Evolutionary conservation across 2,797 vertebrate species (phyloP), one percentile per base, ranked within the genome.

Genomic region (Chiropotes sagulatus): DNA sequence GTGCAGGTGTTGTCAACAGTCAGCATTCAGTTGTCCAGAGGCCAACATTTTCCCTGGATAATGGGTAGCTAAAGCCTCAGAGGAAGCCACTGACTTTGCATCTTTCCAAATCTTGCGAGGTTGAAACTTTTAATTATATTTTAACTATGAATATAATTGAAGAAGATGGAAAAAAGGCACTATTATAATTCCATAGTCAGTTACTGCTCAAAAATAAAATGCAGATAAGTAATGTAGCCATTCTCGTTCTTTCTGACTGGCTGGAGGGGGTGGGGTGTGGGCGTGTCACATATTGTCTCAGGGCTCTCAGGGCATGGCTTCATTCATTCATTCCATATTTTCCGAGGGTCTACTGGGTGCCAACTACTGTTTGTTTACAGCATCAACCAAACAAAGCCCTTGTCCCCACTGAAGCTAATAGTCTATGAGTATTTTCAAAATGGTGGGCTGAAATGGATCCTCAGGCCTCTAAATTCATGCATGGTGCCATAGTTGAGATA

Each of bases 181-280:
- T 97, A n/a, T 64, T 84, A 20, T 75, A 90, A 73, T 85, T 54
- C 52, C 22, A 39, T 39, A 54, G 41, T n/a, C 94, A 96, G 58
- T 46, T 80, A 64, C 30, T 94, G 54, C n/a, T 88, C 46, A 54
- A 76, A 85, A 90, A 73, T 30, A 76, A 85, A 90, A 79, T 30
- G 26, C n/a, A 82, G 14, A 6, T 61, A 24, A 41, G 7, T 58
- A 75, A 67, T 58, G 80, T 13, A 58, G 1, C 41, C 24, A 3
- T 46, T 95, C 6, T 85, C 39, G n/a, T 48, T 44, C 48, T 41
- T 36, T 22, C 4, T 22, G 4, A 36, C 17, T 72, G 26, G 28
- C 28, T 61, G n/a, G 67, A 0, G 0, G 4, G 28, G 2, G 14
- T 1, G 7, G 9, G 17, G 33, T 19, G 9, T 67, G 61, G 61